Percentiles rank a stretch among this genome's conserved stretches.
Conservation (phyloP, 2,113 vertebrate species). For the Halichoerus grypus region DNA sequence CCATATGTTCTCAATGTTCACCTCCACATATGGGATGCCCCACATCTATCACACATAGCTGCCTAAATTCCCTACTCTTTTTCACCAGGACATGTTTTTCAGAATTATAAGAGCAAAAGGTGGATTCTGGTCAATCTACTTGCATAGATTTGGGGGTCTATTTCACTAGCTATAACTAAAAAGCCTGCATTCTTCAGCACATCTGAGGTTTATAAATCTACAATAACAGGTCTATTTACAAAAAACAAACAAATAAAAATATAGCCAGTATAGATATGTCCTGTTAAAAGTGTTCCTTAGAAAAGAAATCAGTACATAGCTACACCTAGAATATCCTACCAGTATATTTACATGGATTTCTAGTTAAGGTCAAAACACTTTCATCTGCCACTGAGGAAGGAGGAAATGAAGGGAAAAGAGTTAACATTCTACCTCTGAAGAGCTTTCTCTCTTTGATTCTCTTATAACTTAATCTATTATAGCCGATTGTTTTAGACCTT, state of each 20-base stretch:
- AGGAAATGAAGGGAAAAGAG: background rate
- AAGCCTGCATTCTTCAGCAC: background rate
- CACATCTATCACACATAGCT: background rate
- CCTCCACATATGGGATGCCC: background rate
- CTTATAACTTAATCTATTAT: background rate
- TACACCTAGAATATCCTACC: background rate
- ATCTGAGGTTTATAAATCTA: background rate
- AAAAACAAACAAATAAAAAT: background rate
- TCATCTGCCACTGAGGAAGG: background rate
- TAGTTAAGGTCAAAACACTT: background rate
- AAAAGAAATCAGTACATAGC: background rate
- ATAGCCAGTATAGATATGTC: background rate
- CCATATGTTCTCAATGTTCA: background rate
- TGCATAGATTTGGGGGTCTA: background rate
- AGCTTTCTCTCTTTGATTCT: background rate
- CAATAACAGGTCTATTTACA: background rate
- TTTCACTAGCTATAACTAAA: background rate
- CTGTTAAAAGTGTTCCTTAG: background rate
- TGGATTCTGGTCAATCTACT: background rate
- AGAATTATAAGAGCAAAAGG: background rate
- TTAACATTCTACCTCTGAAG: background rate
- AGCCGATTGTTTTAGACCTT: background rate
- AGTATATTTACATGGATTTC: background rate
- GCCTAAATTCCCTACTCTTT: background rate
- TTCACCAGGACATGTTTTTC: background rate